phyloP scores from a whole-genome alignment of 2,113 vertebrate species.

The Anarrhichthys ocellatus region DNA sequence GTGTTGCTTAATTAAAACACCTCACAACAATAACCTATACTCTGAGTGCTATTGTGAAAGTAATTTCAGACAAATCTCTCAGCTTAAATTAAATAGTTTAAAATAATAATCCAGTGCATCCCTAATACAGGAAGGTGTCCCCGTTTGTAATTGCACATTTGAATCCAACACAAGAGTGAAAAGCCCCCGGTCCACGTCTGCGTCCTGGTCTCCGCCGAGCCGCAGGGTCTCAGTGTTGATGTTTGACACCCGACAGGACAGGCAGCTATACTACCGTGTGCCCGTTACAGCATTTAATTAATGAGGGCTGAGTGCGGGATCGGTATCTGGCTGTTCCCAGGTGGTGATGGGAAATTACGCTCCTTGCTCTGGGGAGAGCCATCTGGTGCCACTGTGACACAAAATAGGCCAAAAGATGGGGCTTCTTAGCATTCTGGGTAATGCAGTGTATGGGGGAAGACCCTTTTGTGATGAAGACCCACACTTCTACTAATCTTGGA shows the following conservation, averaged over 20 bases:
- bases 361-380: conserved; percentile 57
- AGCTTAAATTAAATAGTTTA: neutral
- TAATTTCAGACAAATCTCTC: neutral
- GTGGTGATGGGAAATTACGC: conserved; percentile 65
- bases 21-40: neutral
- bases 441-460: conserved; percentile 12
- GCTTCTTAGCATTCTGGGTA: conserved; percentile 40
- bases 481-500: neutral
- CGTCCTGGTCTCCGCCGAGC: neutral
- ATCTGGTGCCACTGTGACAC: conserved; percentile 61
- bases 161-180: neutral
- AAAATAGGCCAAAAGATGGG: conserved; percentile 13
- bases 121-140: neutral
- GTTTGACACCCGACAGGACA: conserved; percentile 27
- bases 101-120: no score
- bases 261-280: neutral
- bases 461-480: conserved; percentile 26
- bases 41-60: neutral
- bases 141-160: neutral
- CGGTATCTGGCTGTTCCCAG: conserved; percentile 60
- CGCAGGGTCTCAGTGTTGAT: neutral
- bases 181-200: neutral
- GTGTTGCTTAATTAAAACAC: neutral
- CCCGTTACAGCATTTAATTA: conserved; percentile 62
- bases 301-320: conserved; percentile 34